phyloP scores from a whole-genome alignment of 2,113 vertebrate species.

The Silurus meridionalis region DNA sequence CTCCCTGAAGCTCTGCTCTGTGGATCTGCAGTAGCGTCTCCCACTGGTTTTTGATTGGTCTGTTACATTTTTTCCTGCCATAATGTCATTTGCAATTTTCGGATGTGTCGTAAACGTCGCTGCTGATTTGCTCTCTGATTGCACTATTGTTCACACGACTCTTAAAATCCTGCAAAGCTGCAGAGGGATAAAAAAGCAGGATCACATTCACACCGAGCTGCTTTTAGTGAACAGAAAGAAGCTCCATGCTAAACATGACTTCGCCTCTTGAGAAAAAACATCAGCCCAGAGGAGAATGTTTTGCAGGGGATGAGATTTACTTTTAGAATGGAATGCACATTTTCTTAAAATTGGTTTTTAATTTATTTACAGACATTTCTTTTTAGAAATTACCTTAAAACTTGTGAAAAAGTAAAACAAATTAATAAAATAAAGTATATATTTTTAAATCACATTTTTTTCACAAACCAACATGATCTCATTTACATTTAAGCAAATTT shows the following conservation, averaged over 20 bases:
- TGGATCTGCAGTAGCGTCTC: too few species aligned
- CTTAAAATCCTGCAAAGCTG: neutral
- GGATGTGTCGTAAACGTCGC: neutral
- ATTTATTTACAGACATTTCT: neutral
- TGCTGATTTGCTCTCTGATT: constrained; percentile 36
- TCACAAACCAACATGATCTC: neutral
- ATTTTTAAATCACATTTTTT: too few species aligned
- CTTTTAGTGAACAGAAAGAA: neutral
- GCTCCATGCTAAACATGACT: neutral
- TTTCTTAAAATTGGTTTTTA: too few species aligned
- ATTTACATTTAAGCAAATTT: neutral
- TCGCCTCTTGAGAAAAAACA: neutral
- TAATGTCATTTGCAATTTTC: constrained; percentile 21
- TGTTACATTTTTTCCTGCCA: neutral
- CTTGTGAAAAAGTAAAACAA: too few species aligned
- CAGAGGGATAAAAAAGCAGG: too few species aligned
- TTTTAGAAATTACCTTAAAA: neutral
- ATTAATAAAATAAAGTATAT: too few species aligned
- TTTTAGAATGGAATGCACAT: neutral
- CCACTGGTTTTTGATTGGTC: neutral
- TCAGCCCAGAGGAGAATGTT: neutral
- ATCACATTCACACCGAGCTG: neutral
- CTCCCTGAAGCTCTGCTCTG: neutral
- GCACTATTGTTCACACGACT: constrained; percentile 25
- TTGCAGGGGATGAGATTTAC: neutral